These are phyloP conservation scores for Pissodes strobi DNA, from an alignment of 1,140 invertebrate species.

Conservation along the genomic window DNA sequence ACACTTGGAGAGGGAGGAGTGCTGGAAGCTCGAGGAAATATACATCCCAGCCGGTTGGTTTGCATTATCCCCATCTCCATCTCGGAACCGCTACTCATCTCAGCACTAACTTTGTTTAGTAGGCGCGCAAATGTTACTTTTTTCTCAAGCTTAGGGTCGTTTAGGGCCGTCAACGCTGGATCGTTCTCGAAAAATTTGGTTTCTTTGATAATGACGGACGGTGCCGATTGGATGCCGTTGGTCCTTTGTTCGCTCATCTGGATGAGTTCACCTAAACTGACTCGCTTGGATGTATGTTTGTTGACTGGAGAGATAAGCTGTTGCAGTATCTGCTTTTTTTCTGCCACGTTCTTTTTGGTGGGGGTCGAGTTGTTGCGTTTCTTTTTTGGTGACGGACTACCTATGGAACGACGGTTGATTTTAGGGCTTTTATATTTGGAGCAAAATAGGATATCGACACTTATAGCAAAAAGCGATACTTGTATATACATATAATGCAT, in stretches of 20 bases:
- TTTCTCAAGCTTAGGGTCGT: conserved; percentile 70
- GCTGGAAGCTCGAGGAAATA: conserved; percentile 57
- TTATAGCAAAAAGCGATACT: no score
- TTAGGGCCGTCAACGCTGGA: conserved; percentile 60
- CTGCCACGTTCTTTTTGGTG: conserved; percentile 69
- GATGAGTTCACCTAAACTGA: conserved; percentile 70
- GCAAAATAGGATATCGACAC: no score
- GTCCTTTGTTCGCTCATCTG: conserved; percentile 66
- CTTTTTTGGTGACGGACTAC: conserved; percentile 70
- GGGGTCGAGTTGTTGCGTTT: conserved; percentile 74
- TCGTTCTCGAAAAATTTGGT: conserved; percentile 61
- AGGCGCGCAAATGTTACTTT: conserved; percentile 77
- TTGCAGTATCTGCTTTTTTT: conserved; percentile 76
- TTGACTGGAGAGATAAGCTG: conserved; percentile 65
- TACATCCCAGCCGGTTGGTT: conserved; percentile 45
- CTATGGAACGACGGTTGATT: conserved; percentile 51
- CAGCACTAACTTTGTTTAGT: conserved; percentile 68
- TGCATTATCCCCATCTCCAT: conserved; percentile 63
- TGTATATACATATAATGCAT: no score
- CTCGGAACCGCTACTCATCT: conserved; percentile 72
- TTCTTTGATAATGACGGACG: conserved; percentile 51
- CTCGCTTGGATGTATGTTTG: conserved; percentile 60
- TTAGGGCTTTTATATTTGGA: neutral
- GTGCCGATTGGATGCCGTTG: conserved; percentile 32
- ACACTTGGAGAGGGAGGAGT: conserved; percentile 60